Base-by-base conservation (phyloP, 2,113 vertebrate genomes). In the Nematolebias whitei region DNA sequence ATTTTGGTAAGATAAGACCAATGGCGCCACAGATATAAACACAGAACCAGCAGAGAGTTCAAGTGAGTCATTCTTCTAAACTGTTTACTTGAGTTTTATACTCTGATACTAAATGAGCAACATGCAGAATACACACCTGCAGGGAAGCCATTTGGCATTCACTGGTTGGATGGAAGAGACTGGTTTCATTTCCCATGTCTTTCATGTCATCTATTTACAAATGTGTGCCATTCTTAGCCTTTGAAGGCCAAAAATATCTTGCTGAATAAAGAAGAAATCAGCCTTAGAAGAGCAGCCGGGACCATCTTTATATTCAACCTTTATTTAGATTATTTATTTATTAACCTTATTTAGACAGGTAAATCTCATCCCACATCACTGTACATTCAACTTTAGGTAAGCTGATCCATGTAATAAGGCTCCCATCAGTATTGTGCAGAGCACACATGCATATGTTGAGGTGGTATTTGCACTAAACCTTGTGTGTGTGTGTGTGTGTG, bases 1-100 rank as follows among this genome's bases (percentile, higher is more conserved):
- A 24, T 18, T 41, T 49, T 61, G 39, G 22, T 4, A 26, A 39
- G 2, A 48, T 19, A 24, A 10, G 55, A 45, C 26, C 39, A 65
- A 69, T 38, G 58, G 47, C 3, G 8, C 40, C 32, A 68, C 29
- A 52, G 49, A 62, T 55, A 51, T 71, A 70, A 79, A 76, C 67
- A 68, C 6, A 76, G 19, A 64, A 66, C 57, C 22, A 4, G 15
- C 18, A 24, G 39, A 9, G 4, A 10, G 16, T 18, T 51, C 13
- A 71, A 74, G 66, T 16, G 0, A 74, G 19, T n/a, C 23, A 68
- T 20, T 70, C 59, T 40, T 58, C 26, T 65, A 65, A 47, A 54
- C 18, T 8, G 15, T 64, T 53, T 57, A 66, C 43, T 62, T 80
- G 52, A 65, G 52, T 61, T n/a, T n/a, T 4, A 69, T 35, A 10